Evolutionary conservation across 2,888 invertebrate genomes (phyloP), one percentile per base, ranked within the genome.

Genomic region (Hydriomena furcata): DNA sequence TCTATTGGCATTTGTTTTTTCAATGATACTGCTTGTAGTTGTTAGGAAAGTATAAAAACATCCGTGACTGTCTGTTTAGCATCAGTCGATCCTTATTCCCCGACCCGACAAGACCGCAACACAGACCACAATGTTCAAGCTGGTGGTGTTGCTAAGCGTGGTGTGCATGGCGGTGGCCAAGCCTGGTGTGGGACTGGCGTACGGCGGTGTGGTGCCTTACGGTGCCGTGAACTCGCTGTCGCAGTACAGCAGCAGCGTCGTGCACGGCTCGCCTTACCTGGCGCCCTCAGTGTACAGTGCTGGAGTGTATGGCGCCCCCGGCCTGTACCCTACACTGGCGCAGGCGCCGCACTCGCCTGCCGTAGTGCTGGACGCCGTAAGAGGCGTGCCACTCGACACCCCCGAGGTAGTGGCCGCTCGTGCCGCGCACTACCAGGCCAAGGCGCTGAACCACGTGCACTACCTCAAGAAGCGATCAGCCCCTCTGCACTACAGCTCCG

Each of bases 91-190:
- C 76, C 74, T 66, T 69, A 55, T 72, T 71, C 65, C 67, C 73
- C 72, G 75, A 71, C 67, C 71, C 73, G 68, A 66, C 28, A 60
- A 51, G 61, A 72, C 76, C 68, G 70, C 79, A 82, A 84, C 85
- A 79, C 83, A 86, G 83, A 88, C 83, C 86, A 89, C 73, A 70
- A 90, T 91, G 90, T 84, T 68, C 73, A 89, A 89, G 77, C 75
- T 90, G 91, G 91, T 92, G 91, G 92, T 92, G 82, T 92, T 93
- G 89, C 91, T 91, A 76, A 92, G 92, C 70, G 80, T 92, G 55
- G 76, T 92, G 72, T 91, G 92, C 69, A 66, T 93, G 74, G 92
- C 89, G 59, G 91, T 84, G 58, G 93, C 93, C 74, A 91, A 85
- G 74, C 91, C 91, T 7, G 49, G 76, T 35, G 40, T 75, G 27